Base-by-base conservation (phyloP, 2,113 vertebrate genomes). In the Callionymus lyra region DNA sequence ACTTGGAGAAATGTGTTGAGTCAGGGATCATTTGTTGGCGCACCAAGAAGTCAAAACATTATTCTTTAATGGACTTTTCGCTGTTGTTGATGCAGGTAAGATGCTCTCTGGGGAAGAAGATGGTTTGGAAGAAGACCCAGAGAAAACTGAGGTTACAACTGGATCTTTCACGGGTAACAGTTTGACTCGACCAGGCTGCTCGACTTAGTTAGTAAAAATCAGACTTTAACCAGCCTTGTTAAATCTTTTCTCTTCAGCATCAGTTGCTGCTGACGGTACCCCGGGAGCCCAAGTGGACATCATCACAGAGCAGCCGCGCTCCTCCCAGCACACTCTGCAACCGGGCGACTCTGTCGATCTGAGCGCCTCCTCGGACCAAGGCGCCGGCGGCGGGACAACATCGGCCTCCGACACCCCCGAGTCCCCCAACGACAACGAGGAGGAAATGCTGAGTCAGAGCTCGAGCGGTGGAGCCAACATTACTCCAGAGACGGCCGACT, bases 281-380 rank as follows among this genome's bases (percentile, higher is more conserved):
- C 65, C 90, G 1, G 47, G 83, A 0, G 79, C 79, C 3, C 86
- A 91, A 0, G 74, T 83, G 1, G 80, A 97, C 73, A 98, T 98
- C 67, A 95, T 98, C 62, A 98, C 95, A 0, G 88, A 98, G 47
- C 95, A 98, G 81, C 95, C 95, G 0, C 90, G 95, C 1, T 88
- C 94, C 0, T 86, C 86, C 21, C 95, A 97, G 59, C 93, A 91
- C 6, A 84, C 89, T 0, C 65, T 98, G 56, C 93, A 99, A 73
- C 85, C 95, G 0, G 82, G 82, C 0, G 95, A 97, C 62, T 90
- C 94, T 0, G 89, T 88, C 35, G 94, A 93, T 33, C 79, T 91
- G 63, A 65, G 87, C 0, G 63, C 71, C 1, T 56, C 83, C 36
- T 90, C 92, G 1, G 93, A 97, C 36, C 68, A 90, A 77, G 86